Percentiles rank a stretch among this genome's conserved stretches.
phyloP scores from a whole-genome alignment of 2,797 vertebrate genomes.

The Holocentrus rufus region DNA sequence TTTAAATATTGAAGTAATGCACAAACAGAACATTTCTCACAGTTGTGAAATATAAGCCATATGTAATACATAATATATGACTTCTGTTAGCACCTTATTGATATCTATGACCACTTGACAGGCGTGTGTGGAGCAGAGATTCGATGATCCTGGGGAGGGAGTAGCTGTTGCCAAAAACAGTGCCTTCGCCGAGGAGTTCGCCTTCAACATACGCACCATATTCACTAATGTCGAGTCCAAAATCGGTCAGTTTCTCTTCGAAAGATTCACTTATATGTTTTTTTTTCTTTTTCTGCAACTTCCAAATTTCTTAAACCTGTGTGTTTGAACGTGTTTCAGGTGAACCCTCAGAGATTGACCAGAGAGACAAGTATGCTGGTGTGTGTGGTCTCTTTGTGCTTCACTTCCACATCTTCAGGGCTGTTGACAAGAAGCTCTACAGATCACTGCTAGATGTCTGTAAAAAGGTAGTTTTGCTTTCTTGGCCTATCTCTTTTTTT shows the following conservation, averaged over 20 bases:
- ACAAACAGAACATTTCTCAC: neutral
- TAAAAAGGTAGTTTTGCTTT: constrained; percentile 87
- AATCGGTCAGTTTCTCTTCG: constrained; percentile 84
- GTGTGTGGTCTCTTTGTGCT: constrained; percentile 94
- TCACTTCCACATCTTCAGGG: constrained; percentile 97
- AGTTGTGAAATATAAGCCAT: neutral
- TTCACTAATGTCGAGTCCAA: constrained; percentile 93
- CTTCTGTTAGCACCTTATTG: neutral
- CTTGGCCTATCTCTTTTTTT: neutral
- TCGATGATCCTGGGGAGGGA: constrained; percentile 91
- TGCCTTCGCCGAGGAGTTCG: constrained; percentile 96
- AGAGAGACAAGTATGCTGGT: constrained; percentile 94
- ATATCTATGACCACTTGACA: constrained; percentile 62
- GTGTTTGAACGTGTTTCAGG: constrained; percentile 77
- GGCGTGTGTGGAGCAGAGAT: constrained; percentile 97
- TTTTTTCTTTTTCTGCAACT: neutral
- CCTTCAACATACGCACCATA: constrained; percentile 90
- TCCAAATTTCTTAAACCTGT: neutral
- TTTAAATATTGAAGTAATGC: neutral
- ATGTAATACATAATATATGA: neutral
- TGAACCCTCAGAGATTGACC: constrained; percentile 97
- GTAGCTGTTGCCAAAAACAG: constrained; percentile 92
- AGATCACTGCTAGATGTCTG: constrained; percentile 94
- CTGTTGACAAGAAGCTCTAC: constrained; percentile 96
- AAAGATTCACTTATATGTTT: neutral